phyloP scores from a whole-genome alignment of 2,113 vertebrate species.

The Carassius auratus region DNA sequence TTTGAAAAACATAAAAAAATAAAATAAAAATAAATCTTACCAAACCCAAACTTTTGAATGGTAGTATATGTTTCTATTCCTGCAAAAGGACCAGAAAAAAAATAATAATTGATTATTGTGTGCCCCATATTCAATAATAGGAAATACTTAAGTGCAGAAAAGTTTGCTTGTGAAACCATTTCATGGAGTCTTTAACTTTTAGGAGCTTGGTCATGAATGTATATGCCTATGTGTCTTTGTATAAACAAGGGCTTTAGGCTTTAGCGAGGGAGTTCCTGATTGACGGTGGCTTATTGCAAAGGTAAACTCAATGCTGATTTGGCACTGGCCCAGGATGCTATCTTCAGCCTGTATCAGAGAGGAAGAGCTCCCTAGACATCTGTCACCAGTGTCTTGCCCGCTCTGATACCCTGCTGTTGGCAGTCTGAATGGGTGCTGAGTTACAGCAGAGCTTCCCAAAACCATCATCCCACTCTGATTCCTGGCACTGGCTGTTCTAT shows the following conservation, averaged over 20 bases:
- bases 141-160: neutral
- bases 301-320: conserved; percentile 45
- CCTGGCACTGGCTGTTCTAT: conserved; percentile 26
- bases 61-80: neutral
- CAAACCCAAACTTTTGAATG: neutral
- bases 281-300: conserved; percentile 50
- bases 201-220: conserved; percentile 4
- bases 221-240: conserved; percentile 3
- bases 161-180: neutral
- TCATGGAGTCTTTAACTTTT: neutral
- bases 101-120: too few species aligned
- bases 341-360: conserved; percentile 45
- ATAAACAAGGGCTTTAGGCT: conserved; percentile 35
- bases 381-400: conserved; percentile 37
- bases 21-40: too few species aligned
- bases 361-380: conserved; percentile 36
- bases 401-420: neutral
- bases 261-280: conserved; percentile 46
- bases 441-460: conserved; percentile 51
- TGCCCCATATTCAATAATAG: neutral
- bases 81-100: neutral
- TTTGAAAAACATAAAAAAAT: too few species aligned
- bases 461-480: conserved; percentile 35
- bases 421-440: conserved; percentile 13
- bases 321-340: conserved; percentile 49